These are phyloP conservation scores for Pipistrellus kuhlii DNA, from an alignment of 2,797 vertebrate genomes.

Conservation along the genomic window DNA sequence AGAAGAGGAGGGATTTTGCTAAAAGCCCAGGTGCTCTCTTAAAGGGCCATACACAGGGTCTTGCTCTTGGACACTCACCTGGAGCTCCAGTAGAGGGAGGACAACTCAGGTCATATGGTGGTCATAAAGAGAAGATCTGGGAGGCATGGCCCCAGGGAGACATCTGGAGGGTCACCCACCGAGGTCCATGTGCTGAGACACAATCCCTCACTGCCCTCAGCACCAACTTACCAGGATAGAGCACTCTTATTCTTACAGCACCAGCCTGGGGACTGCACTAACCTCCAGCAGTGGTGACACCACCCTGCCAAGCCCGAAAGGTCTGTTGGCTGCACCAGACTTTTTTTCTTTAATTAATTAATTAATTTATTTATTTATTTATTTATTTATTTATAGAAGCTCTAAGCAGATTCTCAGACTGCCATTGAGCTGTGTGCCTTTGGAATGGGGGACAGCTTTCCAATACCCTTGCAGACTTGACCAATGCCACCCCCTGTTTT, in stretches of 20 bases:
- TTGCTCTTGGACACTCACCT: not conserved
- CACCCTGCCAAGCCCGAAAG: not conserved
- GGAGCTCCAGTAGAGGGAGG: not conserved
- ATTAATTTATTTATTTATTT: too few species aligned
- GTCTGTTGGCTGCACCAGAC: not conserved
- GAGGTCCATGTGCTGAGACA: not conserved
- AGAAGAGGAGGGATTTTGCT: not conserved
- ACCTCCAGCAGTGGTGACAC: not conserved
- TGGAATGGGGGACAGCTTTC: not conserved
- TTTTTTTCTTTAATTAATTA: too few species aligned
- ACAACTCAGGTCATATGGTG: not conserved
- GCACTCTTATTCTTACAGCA: not conserved
- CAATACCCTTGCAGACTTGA: not conserved
- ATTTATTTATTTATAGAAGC: not conserved
- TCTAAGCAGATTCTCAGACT: not conserved
- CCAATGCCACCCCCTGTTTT: not conserved
- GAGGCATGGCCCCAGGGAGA: not conserved
- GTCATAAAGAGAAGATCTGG: not conserved
- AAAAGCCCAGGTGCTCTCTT: not conserved
- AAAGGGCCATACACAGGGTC: not conserved
- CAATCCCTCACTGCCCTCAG: not conserved
- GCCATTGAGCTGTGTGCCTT: not conserved
- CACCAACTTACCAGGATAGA: not conserved
- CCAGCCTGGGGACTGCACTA: not conserved
- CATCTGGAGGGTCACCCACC: not conserved